Evolutionary conservation across 2,113 vertebrate genomes (phyloP), one percentile per base, ranked within the genome.

Genomic region (Leptocoma aspasia): DNA sequence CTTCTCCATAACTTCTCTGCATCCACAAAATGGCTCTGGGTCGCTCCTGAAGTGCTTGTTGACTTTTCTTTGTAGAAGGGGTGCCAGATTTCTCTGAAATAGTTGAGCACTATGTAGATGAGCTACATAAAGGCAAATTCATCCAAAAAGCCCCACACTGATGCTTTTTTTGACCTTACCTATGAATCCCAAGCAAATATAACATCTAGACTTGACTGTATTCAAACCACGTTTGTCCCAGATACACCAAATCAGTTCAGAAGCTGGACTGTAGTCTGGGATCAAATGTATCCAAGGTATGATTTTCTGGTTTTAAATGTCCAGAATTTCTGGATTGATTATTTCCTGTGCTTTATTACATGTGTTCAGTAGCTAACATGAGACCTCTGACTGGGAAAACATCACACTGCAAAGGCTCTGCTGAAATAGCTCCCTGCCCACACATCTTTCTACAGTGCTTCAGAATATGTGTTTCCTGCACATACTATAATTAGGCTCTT

Each of bases 391-490:
- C 86, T 79, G 61, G 31, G 49, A 90, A 84, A 95, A 65, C 9
- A 82, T 84, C 77, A 49, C 23, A 33, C 44, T 79, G 86, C 70
- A 86, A 71, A 84, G 37, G 41, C 70, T 92, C 65, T 89, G 56
- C 65, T 94, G 70, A 96, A 94, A 91, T 82, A 94, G 73, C 70
- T 97, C 91, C 86, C 92, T 94, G 65, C 86, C 89, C 86, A 89
- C 93, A 87, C 81, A 96, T 95, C 91, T 89, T 87, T 84, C 86
- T 92, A 65, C 53, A 92, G 49, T 53, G 89, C 61, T 82, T 94
- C 24, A 82, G 92, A 95, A 94, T 82, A 91, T 42, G 78, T 23
- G 39, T 95, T 96, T 96, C 93, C 86, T 91, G 69, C 61, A 57
- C 61, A 76, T 61, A 12, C 57, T 92, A 66, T 95, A 94, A 97